Evolutionary conservation across 1,140 invertebrate genomes (phyloP).

Genomic region (Anagrus nilaparvatae): DNA sequence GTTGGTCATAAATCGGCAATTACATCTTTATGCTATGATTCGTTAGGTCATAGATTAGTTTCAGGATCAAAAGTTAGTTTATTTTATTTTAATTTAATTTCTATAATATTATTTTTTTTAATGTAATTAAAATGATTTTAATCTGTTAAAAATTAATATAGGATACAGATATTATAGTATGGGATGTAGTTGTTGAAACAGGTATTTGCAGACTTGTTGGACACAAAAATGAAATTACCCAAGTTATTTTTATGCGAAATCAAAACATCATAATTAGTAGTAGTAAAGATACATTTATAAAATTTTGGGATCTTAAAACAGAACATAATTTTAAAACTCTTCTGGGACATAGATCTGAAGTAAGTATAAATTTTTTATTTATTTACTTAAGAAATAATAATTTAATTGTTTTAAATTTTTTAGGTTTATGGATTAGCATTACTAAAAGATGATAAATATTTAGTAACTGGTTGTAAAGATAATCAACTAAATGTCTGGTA

Average conservation of each 20-base stretch:
- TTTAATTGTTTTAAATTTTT: constrained; percentile 8
- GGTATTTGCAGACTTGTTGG: constrained; percentile 83
- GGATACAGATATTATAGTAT: constrained; percentile 89
- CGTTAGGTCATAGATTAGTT: constrained; percentile 66
- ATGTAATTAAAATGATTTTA: not conserved
- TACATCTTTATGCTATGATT: constrained; percentile 73
- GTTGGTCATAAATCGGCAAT: constrained; percentile 82
- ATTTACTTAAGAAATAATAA: not conserved
- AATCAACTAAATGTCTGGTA: constrained; percentile 78
- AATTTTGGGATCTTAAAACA: constrained; percentile 95
- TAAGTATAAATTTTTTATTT: constrained; percentile 24
- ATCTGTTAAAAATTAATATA: constrained; percentile 27
- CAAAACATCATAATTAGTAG: constrained; percentile 75
- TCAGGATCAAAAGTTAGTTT: constrained; percentile 71
- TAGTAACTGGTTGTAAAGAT: constrained; percentile 81
- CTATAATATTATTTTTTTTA: constrained; percentile 16
- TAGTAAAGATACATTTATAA: constrained; percentile 91
- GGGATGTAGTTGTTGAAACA: constrained; percentile 87
- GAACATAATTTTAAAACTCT: constrained; percentile 95
- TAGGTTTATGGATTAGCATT: constrained; percentile 81
- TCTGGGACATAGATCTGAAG: constrained; percentile 65
- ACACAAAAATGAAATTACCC: constrained; percentile 88
- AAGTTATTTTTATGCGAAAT: constrained; percentile 68
- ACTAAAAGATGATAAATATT: constrained; percentile 63
- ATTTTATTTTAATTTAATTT: constrained; percentile 2